These are phyloP conservation scores for Xenotilapia caudafasciata DNA, from an alignment of 2,113 vertebrate species.

Conservation along the genomic window DNA sequence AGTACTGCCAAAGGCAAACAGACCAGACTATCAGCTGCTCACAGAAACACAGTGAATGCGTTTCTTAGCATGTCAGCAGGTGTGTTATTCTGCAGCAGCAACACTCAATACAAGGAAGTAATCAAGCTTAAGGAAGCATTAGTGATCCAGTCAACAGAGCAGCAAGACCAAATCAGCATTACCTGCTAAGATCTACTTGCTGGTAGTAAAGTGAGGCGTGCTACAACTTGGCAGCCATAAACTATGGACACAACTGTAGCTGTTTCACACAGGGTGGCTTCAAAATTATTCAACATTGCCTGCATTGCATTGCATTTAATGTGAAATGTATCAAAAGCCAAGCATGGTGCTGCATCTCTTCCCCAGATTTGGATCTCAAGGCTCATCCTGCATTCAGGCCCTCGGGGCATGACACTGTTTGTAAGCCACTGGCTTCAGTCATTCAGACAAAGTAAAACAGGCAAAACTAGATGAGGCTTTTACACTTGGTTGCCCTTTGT, in stretches of 20 bases:
- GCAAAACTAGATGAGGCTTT: constrained; percentile 46
- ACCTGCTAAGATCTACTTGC: constrained; percentile 2
- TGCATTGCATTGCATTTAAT: background rate
- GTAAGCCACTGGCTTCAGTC: constrained; percentile 38
- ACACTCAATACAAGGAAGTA: constrained; percentile 35
- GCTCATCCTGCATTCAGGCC: constrained; percentile 44
- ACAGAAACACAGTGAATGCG: background rate
- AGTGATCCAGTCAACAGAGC: constrained; percentile 28
- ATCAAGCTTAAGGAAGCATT: constrained; percentile 37
- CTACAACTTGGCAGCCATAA: background rate
- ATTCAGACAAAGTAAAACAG: constrained; percentile 49
- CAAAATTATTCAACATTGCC: background rate
- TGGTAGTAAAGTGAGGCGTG: background rate
- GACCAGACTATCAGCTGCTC: background rate
- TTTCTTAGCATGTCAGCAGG: background rate
- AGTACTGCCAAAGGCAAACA: background rate
- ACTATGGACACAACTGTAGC: background rate
- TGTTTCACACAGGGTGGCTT: background rate
- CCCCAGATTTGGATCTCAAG: constrained; percentile 4
- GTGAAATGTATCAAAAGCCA: background rate
- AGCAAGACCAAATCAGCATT: constrained; percentile 29
- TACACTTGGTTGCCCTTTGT: constrained; percentile 34
- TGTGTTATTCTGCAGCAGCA: constrained; percentile 13
- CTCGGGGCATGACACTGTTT: constrained; percentile 10
- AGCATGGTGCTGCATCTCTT: background rate